A percentile compares a stretch with the other conserved stretches of the same genome.
Conservation (phyloP, 2,113 vertebrate species). For the Rhinichthys klamathensis region DNA sequence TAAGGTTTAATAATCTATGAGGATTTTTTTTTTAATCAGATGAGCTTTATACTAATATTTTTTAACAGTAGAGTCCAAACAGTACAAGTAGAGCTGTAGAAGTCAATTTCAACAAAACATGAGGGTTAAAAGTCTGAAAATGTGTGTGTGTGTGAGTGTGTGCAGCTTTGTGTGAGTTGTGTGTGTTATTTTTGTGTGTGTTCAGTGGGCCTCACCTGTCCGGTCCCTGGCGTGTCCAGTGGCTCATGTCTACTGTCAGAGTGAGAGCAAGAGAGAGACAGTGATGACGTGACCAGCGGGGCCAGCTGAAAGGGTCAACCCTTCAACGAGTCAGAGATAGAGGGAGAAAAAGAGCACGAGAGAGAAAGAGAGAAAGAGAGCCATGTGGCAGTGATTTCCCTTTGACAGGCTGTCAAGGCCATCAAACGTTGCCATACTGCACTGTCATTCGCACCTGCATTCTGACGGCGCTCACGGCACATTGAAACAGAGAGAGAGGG, state of each 20-base stretch:
- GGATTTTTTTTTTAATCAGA: too few relatives aligned
- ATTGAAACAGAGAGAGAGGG: conserved; percentile 28
- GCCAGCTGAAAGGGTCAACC: conserved; percentile 75
- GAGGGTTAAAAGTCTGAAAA: conserved; percentile 20
- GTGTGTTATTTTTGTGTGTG: not conserved
- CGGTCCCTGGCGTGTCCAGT: conserved; percentile 81
- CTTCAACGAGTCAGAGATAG: conserved; percentile 41
- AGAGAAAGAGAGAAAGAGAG: not conserved
- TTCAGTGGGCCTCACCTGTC: conserved; percentile 79
- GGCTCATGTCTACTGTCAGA: conserved; percentile 85
- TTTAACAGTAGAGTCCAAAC: too few relatives aligned
- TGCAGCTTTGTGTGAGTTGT: not conserved
- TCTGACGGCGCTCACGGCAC: conserved; percentile 52
- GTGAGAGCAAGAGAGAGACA: conserved; percentile 80
- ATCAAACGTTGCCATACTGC: conserved; percentile 65
- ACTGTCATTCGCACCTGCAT: conserved; percentile 72
- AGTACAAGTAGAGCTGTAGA: not conserved
- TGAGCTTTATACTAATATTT: too few relatives aligned
- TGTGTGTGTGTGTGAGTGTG: too few relatives aligned
- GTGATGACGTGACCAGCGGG: conserved; percentile 79
- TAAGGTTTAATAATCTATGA: too few relatives aligned
- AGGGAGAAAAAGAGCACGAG: conserved; percentile 15
- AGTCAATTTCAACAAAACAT: conserved; percentile 27
- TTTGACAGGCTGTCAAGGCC: conserved; percentile 83
- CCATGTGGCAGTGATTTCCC: conserved; percentile 77